A percentile compares a stretch with the other conserved stretches of the same genome.
phyloP scores from a whole-genome alignment of 2,113 vertebrate genomes.

The Oncorhynchus tshawytscha region DNA sequence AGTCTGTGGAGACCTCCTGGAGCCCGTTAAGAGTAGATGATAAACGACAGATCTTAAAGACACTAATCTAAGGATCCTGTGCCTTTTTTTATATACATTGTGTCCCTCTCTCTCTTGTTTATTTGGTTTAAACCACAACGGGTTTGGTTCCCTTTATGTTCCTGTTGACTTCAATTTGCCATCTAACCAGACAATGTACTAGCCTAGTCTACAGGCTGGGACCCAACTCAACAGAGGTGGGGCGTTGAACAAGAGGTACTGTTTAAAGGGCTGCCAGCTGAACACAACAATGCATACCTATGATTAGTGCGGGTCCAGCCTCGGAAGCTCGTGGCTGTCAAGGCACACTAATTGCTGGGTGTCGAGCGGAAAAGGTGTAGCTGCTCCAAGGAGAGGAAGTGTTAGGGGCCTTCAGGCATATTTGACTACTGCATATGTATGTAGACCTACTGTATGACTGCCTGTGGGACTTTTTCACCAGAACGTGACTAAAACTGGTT shows the following conservation, averaged over 20 bases:
- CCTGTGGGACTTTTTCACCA: not conserved
- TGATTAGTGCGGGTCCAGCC: slow-evolving; percentile 64
- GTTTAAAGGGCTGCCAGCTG: slow-evolving; percentile 64
- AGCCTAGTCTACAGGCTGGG: not conserved
- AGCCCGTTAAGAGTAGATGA: slow-evolving; percentile 8
- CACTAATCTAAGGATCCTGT: slow-evolving; percentile 24
- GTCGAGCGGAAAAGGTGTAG: slow-evolving; percentile 66
- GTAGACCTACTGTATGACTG: not conserved
- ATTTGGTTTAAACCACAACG: not conserved
- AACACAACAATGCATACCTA: slow-evolving; percentile 69
- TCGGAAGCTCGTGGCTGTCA: slow-evolving; percentile 64
- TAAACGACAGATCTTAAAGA: slow-evolving; percentile 31
- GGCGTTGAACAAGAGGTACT: slow-evolving; percentile 58
- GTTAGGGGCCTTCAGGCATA: slow-evolving; percentile 57
- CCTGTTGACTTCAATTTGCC: not conserved
- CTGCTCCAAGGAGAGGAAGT: slow-evolving; percentile 62
- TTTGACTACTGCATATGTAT: slow-evolving; percentile 37
- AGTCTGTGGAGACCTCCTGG: slow-evolving; percentile 35
- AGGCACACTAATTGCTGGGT: slow-evolving; percentile 73
- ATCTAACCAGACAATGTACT: slow-evolving; percentile 17
- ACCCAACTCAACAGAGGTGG: slow-evolving; percentile 14
- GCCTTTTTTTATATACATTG: not conserved
- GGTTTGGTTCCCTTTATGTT: not conserved
- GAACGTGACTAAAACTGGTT: not conserved
- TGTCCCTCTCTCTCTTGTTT: not conserved